These are phyloP conservation scores for Prenolepis imparis DNA, from an alignment of 2,888 invertebrate genomes.

Conservation along the genomic window DNA sequence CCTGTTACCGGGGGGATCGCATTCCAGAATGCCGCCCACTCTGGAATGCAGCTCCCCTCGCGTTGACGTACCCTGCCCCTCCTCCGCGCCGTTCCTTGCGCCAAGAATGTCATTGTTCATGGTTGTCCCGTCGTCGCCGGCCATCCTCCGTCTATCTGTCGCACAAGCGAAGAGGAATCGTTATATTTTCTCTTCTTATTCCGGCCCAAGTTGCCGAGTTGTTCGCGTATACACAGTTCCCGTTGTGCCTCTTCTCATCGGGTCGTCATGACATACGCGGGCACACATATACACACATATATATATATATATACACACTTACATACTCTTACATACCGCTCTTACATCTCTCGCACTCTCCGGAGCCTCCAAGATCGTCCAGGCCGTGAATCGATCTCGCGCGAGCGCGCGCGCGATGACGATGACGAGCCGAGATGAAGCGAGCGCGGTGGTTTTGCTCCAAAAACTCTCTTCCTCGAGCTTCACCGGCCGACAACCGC, in stretches of 20 bases:
- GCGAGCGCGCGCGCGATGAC: constrained; percentile 26
- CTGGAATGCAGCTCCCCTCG: constrained; percentile 84
- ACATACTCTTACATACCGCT: not conserved
- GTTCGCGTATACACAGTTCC: constrained; percentile 14
- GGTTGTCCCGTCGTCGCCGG: constrained; percentile 79
- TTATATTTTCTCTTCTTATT: not conserved
- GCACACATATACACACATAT: not conserved
- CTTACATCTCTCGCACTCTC: constrained; percentile 36
- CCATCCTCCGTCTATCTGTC: constrained; percentile 75
- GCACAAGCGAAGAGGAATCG: constrained; percentile 48
- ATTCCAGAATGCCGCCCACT: constrained; percentile 86
- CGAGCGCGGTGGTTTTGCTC: constrained; percentile 52
- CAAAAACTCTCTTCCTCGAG: constrained; percentile 52
- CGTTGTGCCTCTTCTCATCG: not conserved
- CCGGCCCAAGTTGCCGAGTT: not conserved
- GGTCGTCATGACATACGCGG: not conserved
- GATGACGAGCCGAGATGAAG: constrained; percentile 61
- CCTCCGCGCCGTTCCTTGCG: constrained; percentile 63
- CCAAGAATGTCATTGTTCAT: constrained; percentile 81
- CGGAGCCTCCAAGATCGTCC: constrained; percentile 16
- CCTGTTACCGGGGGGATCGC: constrained; percentile 84
- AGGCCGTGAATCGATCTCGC: constrained; percentile 47
- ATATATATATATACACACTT: too few relatives aligned
- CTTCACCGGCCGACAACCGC: too few relatives aligned
- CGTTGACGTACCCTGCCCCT: constrained; percentile 77